These are phyloP conservation scores for Odocoileus hemionus DNA, from an alignment of 2,113 vertebrate species.

Conservation along the genomic window DNA sequence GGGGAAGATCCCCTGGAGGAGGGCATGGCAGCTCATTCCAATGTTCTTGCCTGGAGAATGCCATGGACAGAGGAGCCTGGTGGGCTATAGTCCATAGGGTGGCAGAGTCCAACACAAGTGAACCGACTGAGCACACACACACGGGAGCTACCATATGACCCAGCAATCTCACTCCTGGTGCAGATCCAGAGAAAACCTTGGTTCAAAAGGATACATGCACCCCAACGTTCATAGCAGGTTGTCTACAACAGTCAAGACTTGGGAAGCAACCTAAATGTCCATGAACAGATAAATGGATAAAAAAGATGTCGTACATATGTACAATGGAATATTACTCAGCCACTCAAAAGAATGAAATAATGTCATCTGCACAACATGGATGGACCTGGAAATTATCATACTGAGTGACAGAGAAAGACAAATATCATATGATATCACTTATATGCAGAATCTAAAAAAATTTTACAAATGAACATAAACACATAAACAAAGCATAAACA, in stretches of 20 bases:
- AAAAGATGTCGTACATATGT: background rate
- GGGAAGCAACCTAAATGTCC: background rate
- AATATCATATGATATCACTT: background rate
- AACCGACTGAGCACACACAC: background rate
- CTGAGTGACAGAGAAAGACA: background rate
- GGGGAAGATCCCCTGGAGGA: background rate
- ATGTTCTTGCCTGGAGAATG: background rate
- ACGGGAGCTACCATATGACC: accelerated
- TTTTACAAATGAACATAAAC: background rate
- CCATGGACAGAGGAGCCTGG: background rate
- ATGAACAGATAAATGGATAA: background rate
- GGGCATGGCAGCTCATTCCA: background rate
- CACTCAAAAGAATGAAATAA: background rate
- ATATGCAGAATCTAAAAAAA: background rate
- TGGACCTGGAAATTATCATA: background rate
- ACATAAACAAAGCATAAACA: background rate
- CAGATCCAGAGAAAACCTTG: background rate
- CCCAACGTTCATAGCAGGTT: background rate
- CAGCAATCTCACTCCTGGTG: background rate
- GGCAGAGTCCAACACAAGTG: background rate
- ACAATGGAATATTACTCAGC: background rate
- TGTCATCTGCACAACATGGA: background rate
- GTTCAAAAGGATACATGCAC: background rate
- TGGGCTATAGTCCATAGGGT: background rate
- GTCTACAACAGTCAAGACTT: background rate